Base-by-base conservation (phyloP, 2,113 vertebrate species). In the Cavia porcellus region DNA sequence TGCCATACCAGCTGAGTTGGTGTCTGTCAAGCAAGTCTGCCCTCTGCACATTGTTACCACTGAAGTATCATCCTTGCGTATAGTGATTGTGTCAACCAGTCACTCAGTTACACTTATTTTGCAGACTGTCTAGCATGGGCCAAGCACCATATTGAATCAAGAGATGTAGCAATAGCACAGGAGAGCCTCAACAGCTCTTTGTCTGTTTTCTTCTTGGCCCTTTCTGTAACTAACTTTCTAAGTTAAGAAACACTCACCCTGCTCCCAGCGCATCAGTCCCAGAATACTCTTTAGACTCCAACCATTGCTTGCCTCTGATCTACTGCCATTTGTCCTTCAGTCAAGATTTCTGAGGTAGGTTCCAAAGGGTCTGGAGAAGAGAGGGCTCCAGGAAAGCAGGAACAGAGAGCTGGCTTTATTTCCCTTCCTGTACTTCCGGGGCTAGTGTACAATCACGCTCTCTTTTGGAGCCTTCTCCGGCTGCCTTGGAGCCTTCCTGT, bases 61-160 rank as follows among this genome's bases (percentile, higher is more conserved):
- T 42, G 25, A 87, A 64, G 19, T 59, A 20, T 47, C 42, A 10
- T 19, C 57, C n/a, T 90, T 92, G 86, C 17, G 68, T 87, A 30
- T 1, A 85, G 55, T 85, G 55, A 77, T 75, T 72, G 80, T 3
- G 55, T 86, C 50, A 57, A 57, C 35, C 25, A 42, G 14, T 85
- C 38, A 92, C 25, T 86, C 42, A 87, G 9, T 82, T 92, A 82
- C 47, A 88, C 45, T 47, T 35, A 50, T 45, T 92, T 94, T 82
- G 45, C 22, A 70, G n/a, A 79, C 75, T 25, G 85, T 20, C 28
- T 66, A 90, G 11, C 61, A 75, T 64, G 5, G 92, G 20, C 59
- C 52, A 89, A 70, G n/a, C 14, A 86, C 38, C 24, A 86, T 64
- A 72, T n/a, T 91, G 64, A 88, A 80, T 85, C 79, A 74, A 75